Base-by-base conservation (phyloP, 2,888 invertebrate species). In the Tinea trinotella region DNA sequence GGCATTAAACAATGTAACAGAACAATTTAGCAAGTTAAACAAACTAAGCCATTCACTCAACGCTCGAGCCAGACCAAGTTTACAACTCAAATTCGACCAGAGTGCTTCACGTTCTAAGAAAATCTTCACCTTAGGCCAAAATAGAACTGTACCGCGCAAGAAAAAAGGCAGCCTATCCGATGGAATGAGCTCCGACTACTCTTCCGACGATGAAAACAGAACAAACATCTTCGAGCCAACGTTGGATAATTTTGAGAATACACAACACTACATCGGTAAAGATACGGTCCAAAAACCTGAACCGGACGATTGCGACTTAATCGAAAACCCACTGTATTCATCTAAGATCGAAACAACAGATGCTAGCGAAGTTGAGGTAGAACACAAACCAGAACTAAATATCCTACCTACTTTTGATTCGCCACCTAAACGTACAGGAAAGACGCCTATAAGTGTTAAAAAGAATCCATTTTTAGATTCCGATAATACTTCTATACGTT, bases 11-110 rank as follows among this genome's bases (percentile, higher is more conserved):
- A 96, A 95, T 70, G 92, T 96, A 87, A 90, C 93, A 0, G 95
- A 94, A 60, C 95, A 95, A 68, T 93, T 96, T 74, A 94, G 93
- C 56, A 95, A 94, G 71, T 74, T 96, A 35, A 93, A 93, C 69
- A 91, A 91, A 64, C 80, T 93, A 34, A 88, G 91, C 55, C 89
- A 89, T 61, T 89, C 88, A 18, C 85, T 92, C 48, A 90, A 90
- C 63, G 84, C 89, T 0, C 73, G 89, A 75, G 63, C 90, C 62
- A 74, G 89, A 56, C 69, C 86, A 60, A 67, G 85, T 67, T 74
- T 85, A 1, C 85, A 85, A 60, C 74, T 88, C n/a, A 81, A 80
- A 59, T 77, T 83, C 60, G 87, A 83, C 63, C 79, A 80, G 55
- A 63, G 77, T 58, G 69, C 83, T 17, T 76, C 85, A 0, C 67